phyloP scores from a whole-genome alignment of 2,113 vertebrate species.

The Tenebrosternarchus preto region DNA sequence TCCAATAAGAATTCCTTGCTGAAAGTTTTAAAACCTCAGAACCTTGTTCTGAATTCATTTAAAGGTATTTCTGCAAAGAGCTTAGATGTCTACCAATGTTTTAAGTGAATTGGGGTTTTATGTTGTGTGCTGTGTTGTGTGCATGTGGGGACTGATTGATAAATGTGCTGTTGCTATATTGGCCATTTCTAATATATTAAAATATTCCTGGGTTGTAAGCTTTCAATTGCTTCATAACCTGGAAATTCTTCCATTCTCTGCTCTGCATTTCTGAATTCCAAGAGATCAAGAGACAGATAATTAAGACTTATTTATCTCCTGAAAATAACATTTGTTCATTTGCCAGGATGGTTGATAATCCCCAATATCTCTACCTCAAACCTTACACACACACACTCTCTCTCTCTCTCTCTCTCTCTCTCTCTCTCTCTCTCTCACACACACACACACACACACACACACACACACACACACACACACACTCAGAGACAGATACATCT shows the following conservation, averaged over 20 bases:
- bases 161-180: too few species aligned
- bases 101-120: too few species aligned
- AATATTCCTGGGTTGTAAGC: background rate
- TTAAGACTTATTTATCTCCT: conserved; percentile 34
- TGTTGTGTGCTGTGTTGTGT: too few species aligned
- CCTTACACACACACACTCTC: background rate
- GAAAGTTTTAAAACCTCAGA: too few species aligned
- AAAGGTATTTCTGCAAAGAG: too few species aligned
- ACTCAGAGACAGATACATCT: conserved; percentile 10
- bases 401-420: conserved; percentile 12
- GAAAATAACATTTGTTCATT: conserved; percentile 18
- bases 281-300: conserved; percentile 40
- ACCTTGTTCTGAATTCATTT: too few species aligned
- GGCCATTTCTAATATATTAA: background rate
- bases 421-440: background rate
- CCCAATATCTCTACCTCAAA: conserved; percentile 7
- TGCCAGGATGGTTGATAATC: background rate
- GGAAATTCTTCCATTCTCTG: conserved; percentile 9
- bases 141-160: too few species aligned
- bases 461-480: background rate
- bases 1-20: too few species aligned
- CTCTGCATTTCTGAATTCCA: conserved; percentile 7
- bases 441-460: background rate
- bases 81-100: too few species aligned
- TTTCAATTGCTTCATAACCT: background rate